Evolutionary conservation across 2,888 invertebrate species (phyloP), one percentile per base, ranked within the genome.

Genomic region (Noctua comes): DNA sequence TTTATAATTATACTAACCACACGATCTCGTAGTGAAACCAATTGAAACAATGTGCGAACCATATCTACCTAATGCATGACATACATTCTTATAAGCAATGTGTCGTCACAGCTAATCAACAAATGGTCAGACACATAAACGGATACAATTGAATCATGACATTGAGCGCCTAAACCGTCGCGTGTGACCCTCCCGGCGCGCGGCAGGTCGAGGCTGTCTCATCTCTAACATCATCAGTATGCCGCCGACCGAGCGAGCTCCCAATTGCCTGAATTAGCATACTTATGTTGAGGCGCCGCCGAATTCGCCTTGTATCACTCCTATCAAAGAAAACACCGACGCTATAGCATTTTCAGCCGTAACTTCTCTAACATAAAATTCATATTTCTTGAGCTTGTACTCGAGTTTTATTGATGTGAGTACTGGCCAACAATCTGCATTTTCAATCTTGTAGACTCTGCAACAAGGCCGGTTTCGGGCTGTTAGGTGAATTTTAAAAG

Each of bases 251-350:
- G 76, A 81, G 88, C 88, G 86, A 90, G 90, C 90, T 89, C 89
- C 89, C 95, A 95, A 95, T 95, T 95, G 95, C 90, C 91, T 88
- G 89, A 93, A 96, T 96, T 96, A 95, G 95, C 96, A 96, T 96
- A 95, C 93, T 93, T 92, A 91, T 92, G 82, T 88, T 88, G 76
- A 92, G 92, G 93, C 95, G 94, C 94, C 94, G 94, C 94, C 94
- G 90, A 94, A 94, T 93, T 93, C 93, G 91, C 91, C 92, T 93
- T 93, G 93, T 93, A 92, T 89, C 89, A 88, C 88, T 84, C 79
- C 88, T 88, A 90, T 95, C 95, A 95, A 95, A 96, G 91, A 83
- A 85, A 84, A 87, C 83, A 88, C 95, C 94, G 94, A 88, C 80
- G 54, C 0, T 89, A 81, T 83, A 51, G 85, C 21, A 91, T 87